Percentiles rank a stretch among this genome's conserved stretches.
phyloP scores from a whole-genome alignment of 2,113 vertebrate genomes.

The Sisor rabdophorus region DNA sequence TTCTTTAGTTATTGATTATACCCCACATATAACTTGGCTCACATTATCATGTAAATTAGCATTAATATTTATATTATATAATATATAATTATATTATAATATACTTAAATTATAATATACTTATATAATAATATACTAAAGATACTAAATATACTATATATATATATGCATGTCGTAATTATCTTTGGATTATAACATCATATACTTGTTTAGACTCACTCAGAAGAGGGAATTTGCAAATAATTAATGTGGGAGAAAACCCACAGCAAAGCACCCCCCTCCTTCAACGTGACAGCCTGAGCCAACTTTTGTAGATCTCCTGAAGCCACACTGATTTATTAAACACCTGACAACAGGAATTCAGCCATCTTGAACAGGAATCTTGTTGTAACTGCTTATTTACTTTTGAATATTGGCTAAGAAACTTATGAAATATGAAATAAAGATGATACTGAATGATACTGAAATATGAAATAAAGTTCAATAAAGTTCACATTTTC shows the following conservation, averaged over 20 bases:
- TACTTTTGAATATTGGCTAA: no score
- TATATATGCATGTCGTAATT: slow-evolving; percentile 31
- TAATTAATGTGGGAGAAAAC: slow-evolving; percentile 39
- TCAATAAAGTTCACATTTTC: no score
- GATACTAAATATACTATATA: no score
- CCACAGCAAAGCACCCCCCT: slow-evolving; percentile 6
- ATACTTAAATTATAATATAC: no score
- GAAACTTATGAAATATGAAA: no score
- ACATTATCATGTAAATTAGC: not conserved
- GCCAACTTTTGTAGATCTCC: slow-evolving; percentile 14
- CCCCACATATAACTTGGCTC: not conserved
- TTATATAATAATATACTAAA: no score
- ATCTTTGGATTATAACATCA: slow-evolving; percentile 33
- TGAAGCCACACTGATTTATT: slow-evolving; percentile 12
- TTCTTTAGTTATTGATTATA: slow-evolving; percentile 60
- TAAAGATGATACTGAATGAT: not conserved
- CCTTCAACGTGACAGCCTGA: not conserved
- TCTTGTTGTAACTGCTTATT: slow-evolving; percentile 26
- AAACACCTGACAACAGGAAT: slow-evolving; percentile 43
- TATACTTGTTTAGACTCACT: slow-evolving; percentile 1
- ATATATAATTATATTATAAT: no score
- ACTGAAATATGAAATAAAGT: not conserved
- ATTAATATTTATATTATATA: not conserved
- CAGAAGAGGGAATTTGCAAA: slow-evolving; percentile 29
- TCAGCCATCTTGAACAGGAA: slow-evolving; percentile 23